A percentile compares a stretch with the other conserved stretches of the same genome.
Evolutionary conservation across 2,113 vertebrate species (phyloP).

Genomic region (Etheostoma spectabile): DNA sequence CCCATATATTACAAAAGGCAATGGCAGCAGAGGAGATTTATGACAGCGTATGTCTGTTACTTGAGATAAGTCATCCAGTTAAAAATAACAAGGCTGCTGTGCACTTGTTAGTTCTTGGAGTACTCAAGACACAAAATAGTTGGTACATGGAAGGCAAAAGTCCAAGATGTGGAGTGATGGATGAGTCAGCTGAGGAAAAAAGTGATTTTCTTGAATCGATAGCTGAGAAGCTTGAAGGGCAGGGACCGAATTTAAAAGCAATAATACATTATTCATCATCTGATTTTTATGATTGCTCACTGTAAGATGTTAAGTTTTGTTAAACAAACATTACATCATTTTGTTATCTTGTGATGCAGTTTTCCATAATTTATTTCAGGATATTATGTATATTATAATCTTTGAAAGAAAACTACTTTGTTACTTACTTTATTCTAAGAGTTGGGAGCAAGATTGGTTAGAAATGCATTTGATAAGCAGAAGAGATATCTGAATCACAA

Average conservation of each 20-base stretch:
- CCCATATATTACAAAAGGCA: constrained; percentile 53
- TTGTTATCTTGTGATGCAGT: neutral
- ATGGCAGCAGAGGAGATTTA: constrained; percentile 46
- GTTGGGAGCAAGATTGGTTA: neutral
- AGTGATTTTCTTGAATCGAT: constrained; percentile 12
- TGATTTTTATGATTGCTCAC: constrained; percentile 8
- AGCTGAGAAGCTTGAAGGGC: neutral
- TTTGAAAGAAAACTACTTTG: neutral
- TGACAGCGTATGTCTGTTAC: constrained; percentile 31
- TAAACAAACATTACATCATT: neutral
- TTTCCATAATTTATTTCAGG: neutral
- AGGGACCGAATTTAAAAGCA: constrained; percentile 4
- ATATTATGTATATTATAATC: neutral
- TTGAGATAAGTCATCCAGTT: constrained; percentile 49
- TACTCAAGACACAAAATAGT: constrained; percentile 16
- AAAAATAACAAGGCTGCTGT: constrained; percentile 57
- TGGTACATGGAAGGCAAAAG: neutral
- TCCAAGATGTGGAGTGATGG: neutral
- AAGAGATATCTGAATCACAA: neutral
- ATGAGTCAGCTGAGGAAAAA: constrained; percentile 5
- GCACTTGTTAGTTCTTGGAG: constrained; percentile 33
- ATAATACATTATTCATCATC: constrained; percentile 30
- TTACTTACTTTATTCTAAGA: neutral
- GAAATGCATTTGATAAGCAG: no score
- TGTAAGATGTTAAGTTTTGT: constrained; percentile 6